A percentile compares a stretch with the other conserved stretches of the same genome.
phyloP scores from a whole-genome alignment of 2,888 invertebrate genomes.

The Rhagium mordax region DNA sequence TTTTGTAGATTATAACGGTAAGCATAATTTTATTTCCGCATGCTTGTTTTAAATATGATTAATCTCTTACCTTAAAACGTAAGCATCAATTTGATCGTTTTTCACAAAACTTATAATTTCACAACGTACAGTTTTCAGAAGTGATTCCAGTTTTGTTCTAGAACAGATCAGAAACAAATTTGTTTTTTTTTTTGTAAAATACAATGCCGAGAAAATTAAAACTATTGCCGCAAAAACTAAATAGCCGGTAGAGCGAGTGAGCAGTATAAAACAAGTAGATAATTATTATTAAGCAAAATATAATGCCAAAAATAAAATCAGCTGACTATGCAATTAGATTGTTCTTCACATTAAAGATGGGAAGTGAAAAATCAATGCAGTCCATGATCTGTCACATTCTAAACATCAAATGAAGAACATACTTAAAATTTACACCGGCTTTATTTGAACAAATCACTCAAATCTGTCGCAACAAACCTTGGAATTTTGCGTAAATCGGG shows the following conservation, averaged over 20 bases:
- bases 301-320: constrained; percentile 29
- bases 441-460: constrained; percentile 4
- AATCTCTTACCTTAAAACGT: constrained; percentile 89
- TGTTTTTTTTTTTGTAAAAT: neutral
- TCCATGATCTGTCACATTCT: constrained; percentile 24
- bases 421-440: constrained; percentile 1
- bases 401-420: constrained; percentile 11
- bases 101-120: constrained; percentile 94
- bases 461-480: constrained; percentile 74
- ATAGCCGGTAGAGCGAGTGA: neutral
- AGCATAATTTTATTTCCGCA: neutral
- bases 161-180: constrained; percentile 57
- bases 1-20: neutral
- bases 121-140: constrained; percentile 93
- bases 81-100: constrained; percentile 94
- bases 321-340: constrained; percentile 29
- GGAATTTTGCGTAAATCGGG: constrained; percentile 89
- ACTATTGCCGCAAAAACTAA: neutral
- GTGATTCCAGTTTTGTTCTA: constrained; percentile 90
- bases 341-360: constrained; percentile 24
- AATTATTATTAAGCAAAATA: constrained; percentile 27
- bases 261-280: neutral
- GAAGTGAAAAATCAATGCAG: constrained; percentile 44
- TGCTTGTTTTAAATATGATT: neutral
- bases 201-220: neutral